Evolutionary conservation across 2,888 invertebrate genomes (phyloP), one percentile per base, ranked within the genome.

Genomic region (Pseudanteris insignis): DNA sequence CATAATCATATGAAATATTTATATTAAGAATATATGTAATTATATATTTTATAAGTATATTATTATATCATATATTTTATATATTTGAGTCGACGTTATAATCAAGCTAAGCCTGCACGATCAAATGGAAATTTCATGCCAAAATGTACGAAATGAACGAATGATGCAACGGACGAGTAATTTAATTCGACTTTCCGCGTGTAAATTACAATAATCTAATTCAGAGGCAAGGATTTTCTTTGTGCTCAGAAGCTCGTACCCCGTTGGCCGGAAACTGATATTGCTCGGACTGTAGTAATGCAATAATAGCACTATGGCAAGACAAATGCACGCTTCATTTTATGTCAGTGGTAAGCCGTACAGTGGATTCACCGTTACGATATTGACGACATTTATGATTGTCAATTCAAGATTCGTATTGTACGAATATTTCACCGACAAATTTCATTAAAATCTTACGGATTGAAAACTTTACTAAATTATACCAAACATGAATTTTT

Each of bases 261-360:
- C 26, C 51, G 5, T 32, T 30, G 11, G 24, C 10, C 47, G 26
- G 46, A 36, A 51, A 47, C 36, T 60, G 60, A 54, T 54, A 54
- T 55, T 47, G 36, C 55, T 48, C 26, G 50, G 50, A 55, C 61
- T 50, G 30, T 28, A 53, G 50, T 43, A 50, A 61, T 50, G 55
- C 54, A 61, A 61, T 61, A 61, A 61, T 50, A 46, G 28, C 34
- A 30, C 37, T 38, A 54, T 46, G 34, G 33, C 40, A 55, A 61
- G 61, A 61, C 61, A 55, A 61, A 54, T 61, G 61, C 40, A 55
- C 41, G 61, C 54, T 61, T 50, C 54, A 40, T 61, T 55, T 28
- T 40, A 40, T 29, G 61, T 50, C 50, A 30, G 61, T 28, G 61
- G 55, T 55, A 54, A 61, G 50, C 61, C 61, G 40, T 5, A 26